Evolutionary conservation across 2,888 invertebrate genomes (phyloP).

Genomic region (Brachypalpus laphriformis): DNA sequence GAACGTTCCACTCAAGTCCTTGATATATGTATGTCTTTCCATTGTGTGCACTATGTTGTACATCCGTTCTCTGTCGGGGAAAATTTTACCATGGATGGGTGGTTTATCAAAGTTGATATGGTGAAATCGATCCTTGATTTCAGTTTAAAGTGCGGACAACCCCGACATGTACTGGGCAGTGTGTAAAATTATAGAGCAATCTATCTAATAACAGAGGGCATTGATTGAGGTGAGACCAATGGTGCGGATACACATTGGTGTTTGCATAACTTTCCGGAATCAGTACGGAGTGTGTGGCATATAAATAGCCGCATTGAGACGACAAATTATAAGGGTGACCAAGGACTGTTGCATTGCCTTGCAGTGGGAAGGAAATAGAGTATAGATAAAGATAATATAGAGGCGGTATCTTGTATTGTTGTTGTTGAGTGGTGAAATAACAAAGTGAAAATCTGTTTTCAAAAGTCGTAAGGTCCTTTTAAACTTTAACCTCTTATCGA

Average conservation of each 20-base stretch:
- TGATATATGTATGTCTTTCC: too few relatives aligned
- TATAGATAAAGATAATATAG: not conserved
- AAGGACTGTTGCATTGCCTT: not conserved
- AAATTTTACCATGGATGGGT: too few relatives aligned
- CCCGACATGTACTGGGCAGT: not conserved
- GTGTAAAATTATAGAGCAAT: not conserved
- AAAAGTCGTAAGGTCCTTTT: too few relatives aligned
- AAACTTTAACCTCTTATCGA: too few relatives aligned
- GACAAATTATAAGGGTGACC: not conserved
- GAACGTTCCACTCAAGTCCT: not conserved
- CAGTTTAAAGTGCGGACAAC: not conserved
- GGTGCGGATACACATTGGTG: conserved; percentile 32
- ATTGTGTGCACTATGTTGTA: too few relatives aligned
- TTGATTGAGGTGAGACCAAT: conserved; percentile 20
- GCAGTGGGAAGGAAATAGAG: not conserved
- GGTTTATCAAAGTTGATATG: not conserved
- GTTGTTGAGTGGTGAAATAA: too few relatives aligned
- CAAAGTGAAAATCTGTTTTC: not conserved
- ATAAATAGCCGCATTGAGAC: not conserved
- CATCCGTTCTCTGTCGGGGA: too few relatives aligned
- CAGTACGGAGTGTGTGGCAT: too few relatives aligned
- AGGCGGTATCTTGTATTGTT: not conserved
- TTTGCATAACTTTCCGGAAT: not conserved
- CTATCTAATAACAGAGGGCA: not conserved
- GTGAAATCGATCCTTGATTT: conserved; percentile 24